Percentiles rank a stretch among this genome's conserved stretches.
Conservation (phyloP, 2,113 vertebrate species). For the Catagonus wagneri region DNA sequence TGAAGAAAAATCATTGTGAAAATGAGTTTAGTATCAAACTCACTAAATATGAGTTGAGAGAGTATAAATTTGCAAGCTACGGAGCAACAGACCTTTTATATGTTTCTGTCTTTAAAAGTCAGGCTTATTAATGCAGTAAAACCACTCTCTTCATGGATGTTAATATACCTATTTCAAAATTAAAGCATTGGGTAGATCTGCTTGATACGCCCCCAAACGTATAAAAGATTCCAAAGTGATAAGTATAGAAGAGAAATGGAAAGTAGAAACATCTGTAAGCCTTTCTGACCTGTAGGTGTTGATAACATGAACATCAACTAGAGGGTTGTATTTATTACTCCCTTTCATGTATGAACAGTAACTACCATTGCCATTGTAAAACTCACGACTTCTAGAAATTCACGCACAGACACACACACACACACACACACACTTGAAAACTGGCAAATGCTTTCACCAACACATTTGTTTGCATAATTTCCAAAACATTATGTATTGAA, state of each 20-base stretch:
- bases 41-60: background rate
- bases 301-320: background rate
- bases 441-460: background rate
- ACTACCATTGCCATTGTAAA: background rate
- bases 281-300: background rate
- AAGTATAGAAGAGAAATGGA: background rate
- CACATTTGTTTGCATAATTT: background rate
- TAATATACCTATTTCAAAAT: background rate
- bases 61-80: background rate
- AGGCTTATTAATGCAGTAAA: background rate
- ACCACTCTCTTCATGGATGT: rapidly evolving
- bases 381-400: background rate
- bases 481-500: background rate
- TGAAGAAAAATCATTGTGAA: background rate
- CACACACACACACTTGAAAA: rapidly evolving
- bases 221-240: background rate
- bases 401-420: background rate
- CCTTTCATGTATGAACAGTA: rapidly evolving
- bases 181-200: background rate
- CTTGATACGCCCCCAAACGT: rapidly evolving
- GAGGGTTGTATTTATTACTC: background rate
- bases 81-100: background rate
- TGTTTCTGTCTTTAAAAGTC: background rate
- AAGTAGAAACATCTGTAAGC: background rate
- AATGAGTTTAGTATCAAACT: background rate